Evolutionary conservation across 1,140 invertebrate species (phyloP).

Genomic region (Drosophila quadrilineata): DNA sequence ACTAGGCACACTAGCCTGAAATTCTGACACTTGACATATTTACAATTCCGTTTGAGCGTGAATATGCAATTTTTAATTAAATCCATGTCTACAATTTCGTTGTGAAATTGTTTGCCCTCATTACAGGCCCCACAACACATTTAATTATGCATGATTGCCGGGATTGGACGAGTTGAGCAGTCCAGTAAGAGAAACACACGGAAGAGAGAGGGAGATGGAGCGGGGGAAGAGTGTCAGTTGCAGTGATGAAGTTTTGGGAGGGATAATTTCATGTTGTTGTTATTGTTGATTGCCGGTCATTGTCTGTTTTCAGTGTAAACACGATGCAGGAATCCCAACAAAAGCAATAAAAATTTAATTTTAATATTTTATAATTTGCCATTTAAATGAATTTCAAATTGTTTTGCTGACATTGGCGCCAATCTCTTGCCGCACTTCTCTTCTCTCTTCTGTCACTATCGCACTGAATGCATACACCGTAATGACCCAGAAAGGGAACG

Average conservation of each 20-base stretch:
- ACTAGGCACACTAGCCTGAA: background rate
- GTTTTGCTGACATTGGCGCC: conserved; percentile 45
- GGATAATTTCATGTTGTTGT: conserved; percentile 1
- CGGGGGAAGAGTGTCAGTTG: no score
- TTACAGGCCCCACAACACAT: conserved; percentile 33
- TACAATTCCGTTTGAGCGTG: conserved; percentile 13
- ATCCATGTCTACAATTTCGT: conserved; percentile 32
- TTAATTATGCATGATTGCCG: conserved; percentile 46
- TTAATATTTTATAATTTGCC: conserved; percentile 58
- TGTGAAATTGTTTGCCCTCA: conserved; percentile 53
- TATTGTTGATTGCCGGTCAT: background rate
- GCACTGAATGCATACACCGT: conserved; percentile 8
- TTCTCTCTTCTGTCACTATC: no score
- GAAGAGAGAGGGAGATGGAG: background rate
- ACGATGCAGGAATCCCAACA: conserved; percentile 9
- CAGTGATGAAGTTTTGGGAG: background rate
- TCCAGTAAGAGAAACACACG: background rate
- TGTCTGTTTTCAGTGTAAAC: conserved; percentile 19
- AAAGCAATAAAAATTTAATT: conserved; percentile 45
- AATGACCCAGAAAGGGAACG: conserved; percentile 35
- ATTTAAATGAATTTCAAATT: conserved; percentile 54
- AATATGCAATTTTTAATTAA: conserved; percentile 39
- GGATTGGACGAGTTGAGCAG: no score
- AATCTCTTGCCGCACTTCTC: conserved; percentile 4
- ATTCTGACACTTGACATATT: conserved; percentile 19